Evolutionary conservation across 2,888 invertebrate genomes (phyloP), one percentile per base, ranked within the genome.

Genomic region (Himalopsyche kuldschensis): DNA sequence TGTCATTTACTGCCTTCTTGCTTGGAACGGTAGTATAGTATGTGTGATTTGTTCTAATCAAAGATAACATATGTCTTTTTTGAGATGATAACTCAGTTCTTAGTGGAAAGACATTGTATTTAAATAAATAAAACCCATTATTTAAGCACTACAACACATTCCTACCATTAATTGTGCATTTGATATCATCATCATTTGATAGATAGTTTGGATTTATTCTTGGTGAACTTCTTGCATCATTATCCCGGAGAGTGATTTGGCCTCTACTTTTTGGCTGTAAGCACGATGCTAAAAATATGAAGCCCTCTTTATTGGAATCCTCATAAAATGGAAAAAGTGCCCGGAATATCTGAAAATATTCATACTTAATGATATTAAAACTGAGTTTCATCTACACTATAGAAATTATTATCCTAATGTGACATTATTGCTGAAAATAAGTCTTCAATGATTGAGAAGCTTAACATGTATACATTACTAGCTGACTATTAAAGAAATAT

Each of bases 191-290:
- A 1, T 90, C 88, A 3, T 93, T 89, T 48, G 93, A 89, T 84
- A 97, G 90, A 88, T 97, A 97, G 85, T 95, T 94, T 0, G 96
- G 95, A 88, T 97, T 93, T 55, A 97, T 95, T 0, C 91, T 88
- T 0, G 96, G 96, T 27, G 93, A 92, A 11, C 91, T 90, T 0
- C 90, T 89, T 8, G 94, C 93, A 87, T 94, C 92, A 35, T 89
- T 88, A 47, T 93, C 93, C 17, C 88, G 89, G 0, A 97, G 88
- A 1, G 91, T 91, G 4, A 97, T 90, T 3, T 89, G 90, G 0
- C 97, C 97, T 80, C 94, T 92, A 85, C 96, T 96, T 78, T 91
- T 90, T 0, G 97, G 95, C 87, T 96, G 94, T 86, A 94, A 88
- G 86, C 95, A 96, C 2, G 92, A 93, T 0, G 93, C 91, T 10